These are phyloP conservation scores for Hybos culiciformis DNA, from an alignment of 2,888 invertebrate species.

Conservation along the genomic window DNA sequence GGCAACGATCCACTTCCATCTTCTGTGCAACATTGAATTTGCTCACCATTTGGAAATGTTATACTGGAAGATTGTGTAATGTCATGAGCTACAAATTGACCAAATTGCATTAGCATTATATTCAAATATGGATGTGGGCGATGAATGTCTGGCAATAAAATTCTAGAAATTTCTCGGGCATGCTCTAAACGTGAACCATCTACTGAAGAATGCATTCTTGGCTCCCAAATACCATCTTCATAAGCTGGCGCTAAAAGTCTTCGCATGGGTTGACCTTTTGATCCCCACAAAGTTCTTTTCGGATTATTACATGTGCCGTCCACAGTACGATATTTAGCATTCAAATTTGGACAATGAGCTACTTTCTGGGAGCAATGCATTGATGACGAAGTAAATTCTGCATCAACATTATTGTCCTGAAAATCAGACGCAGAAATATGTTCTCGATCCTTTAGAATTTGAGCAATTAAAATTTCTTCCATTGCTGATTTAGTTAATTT, in stretches of 20 bases:
- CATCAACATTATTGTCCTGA: no score
- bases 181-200: slow-evolving; percentile 45
- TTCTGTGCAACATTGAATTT: slow-evolving; percentile 56
- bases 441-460: no score
- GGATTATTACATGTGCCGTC: slow-evolving; percentile 77
- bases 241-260: slow-evolving; percentile 53
- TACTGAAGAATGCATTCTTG: slow-evolving; percentile 23
- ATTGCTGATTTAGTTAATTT: no score
- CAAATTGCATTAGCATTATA: slow-evolving; percentile 63
- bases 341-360: slow-evolving; percentile 36
- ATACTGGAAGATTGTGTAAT: slow-evolving; percentile 55
- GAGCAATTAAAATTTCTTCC: no score
- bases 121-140: slow-evolving; percentile 48
- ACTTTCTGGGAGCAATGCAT: no score
- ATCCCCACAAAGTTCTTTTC: slow-evolving; percentile 46
- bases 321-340: slow-evolving; percentile 48
- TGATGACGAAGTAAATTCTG: no score
- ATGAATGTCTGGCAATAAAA: slow-evolving; percentile 44
- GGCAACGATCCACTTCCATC: slow-evolving; percentile 43
- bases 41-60: slow-evolving; percentile 46
- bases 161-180: slow-evolving; percentile 51
- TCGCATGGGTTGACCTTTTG: slow-evolving; percentile 47
- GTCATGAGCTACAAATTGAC: slow-evolving; percentile 67
- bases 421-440: no score
- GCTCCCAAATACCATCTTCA: slow-evolving; percentile 43